These are phyloP conservation scores for Fregetta grallaria DNA, from an alignment of 2,113 vertebrate species.

Conservation along the genomic window DNA sequence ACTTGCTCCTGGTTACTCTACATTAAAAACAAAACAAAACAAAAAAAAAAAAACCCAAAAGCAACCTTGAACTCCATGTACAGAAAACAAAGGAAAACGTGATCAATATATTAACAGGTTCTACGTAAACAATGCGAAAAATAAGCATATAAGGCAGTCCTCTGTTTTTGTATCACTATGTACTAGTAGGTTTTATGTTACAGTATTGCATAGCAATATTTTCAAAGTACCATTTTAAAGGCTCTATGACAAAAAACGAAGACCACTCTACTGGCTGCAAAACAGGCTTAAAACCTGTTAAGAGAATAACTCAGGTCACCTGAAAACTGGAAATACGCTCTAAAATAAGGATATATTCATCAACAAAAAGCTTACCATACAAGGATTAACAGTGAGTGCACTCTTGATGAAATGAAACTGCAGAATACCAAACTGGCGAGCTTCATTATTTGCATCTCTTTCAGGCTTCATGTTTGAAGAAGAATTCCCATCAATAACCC, in stretches of 20 bases:
- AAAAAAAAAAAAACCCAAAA: not conserved
- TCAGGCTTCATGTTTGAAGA: slow-evolving; percentile 57
- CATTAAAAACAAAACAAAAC: not conserved
- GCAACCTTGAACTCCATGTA: not conserved
- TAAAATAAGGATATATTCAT: not conserved
- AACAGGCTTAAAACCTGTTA: not conserved
- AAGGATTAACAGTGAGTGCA: slow-evolving; percentile 94
- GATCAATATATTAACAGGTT: not conserved
- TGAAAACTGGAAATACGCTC: not conserved
- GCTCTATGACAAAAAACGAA: not conserved
- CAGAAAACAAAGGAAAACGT: not conserved
- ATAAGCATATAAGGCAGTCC: not conserved
- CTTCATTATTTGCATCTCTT: slow-evolving; percentile 56
- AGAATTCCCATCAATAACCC: slow-evolving; percentile 83
- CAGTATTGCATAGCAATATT: not conserved
- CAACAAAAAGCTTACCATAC: slow-evolving; percentile 84
- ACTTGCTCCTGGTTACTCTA: slow-evolving; percentile 99
- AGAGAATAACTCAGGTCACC: not conserved
- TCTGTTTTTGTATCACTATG: not conserved
- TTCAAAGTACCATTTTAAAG: not conserved
- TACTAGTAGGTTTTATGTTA: not conserved
- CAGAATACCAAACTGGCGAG: slow-evolving; percentile 83
- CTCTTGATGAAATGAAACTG: slow-evolving; percentile 99
- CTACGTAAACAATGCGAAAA: not conserved
- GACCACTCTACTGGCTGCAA: not conserved